phyloP scores from a whole-genome alignment of 1,140 invertebrate species.

The Drosophila orosa region DNA sequence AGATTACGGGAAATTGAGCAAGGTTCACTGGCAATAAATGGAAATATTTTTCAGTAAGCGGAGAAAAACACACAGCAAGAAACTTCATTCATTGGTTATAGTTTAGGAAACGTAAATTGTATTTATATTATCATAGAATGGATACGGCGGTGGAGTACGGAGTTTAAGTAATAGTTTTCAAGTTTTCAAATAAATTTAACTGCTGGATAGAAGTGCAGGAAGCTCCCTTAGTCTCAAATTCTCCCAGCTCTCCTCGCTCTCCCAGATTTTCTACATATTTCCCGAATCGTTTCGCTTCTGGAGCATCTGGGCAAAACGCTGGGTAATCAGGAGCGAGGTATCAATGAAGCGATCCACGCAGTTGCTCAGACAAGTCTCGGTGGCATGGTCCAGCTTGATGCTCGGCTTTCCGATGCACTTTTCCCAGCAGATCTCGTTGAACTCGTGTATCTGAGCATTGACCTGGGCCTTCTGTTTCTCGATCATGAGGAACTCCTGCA shows the following conservation, averaged over 20 bases:
- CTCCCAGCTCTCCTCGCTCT: not conserved
- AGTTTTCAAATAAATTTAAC: slow-evolving; percentile 24
- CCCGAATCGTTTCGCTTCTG: slow-evolving; percentile 60
- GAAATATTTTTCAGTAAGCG: slow-evolving; percentile 11
- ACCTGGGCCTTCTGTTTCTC: slow-evolving; percentile 95
- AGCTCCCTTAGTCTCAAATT: not conserved
- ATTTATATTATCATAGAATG: slow-evolving; percentile 19
- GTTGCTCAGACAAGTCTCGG: slow-evolving; percentile 95
- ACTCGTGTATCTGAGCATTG: slow-evolving; percentile 94
- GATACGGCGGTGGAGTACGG: not conserved
- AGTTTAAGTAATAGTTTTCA: slow-evolving; percentile 11
- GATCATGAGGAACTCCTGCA: slow-evolving; percentile 92
- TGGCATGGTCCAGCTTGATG: slow-evolving; percentile 93
- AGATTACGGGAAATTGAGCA: slow-evolving; percentile 45
- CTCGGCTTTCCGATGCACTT: slow-evolving; percentile 96
- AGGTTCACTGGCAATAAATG: slow-evolving; percentile 33
- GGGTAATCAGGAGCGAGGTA: slow-evolving; percentile 93
- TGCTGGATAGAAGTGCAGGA: not conserved
- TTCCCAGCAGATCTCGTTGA: slow-evolving; percentile 98
- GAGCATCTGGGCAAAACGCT: slow-evolving; percentile 90
- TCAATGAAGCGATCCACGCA: slow-evolving; percentile 98
- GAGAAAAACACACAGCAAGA: not conserved
- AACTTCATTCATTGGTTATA: slow-evolving; percentile 4
- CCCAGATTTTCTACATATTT: slow-evolving; percentile 46
- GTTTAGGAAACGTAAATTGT: slow-evolving; percentile 10